Evolutionary conservation across 2,888 invertebrate species (phyloP).

Genomic region (Pocota personata): DNA sequence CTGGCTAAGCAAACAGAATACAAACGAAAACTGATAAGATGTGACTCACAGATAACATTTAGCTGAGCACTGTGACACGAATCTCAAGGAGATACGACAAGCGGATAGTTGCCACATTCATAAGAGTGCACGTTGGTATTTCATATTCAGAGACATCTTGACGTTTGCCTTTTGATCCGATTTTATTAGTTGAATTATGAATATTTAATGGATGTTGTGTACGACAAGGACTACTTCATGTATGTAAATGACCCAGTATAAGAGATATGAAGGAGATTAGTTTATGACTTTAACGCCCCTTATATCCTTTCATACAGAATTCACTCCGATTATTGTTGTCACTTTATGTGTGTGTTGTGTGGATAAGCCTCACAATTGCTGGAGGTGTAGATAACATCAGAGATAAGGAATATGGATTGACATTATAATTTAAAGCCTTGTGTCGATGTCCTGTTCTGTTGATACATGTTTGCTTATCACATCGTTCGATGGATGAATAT

Average conservation of each 20-base stretch:
- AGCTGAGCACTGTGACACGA: conserved; percentile 33
- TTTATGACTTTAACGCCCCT: conserved; percentile 61
- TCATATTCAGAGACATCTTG: conserved; percentile 3
- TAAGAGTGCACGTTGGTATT: background rate
- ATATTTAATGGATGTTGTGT: conserved; percentile 8
- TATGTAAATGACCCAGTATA: conserved; percentile 41
- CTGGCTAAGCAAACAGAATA: conserved; percentile 44
- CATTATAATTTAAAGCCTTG: conserved; percentile 43
- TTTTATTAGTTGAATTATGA: conserved; percentile 27
- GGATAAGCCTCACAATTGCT: conserved; percentile 40
- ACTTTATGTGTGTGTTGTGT: background rate
- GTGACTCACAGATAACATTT: conserved; percentile 62
- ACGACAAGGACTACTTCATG: conserved; percentile 60
- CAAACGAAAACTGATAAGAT: conserved; percentile 58
- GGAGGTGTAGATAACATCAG: conserved; percentile 49
- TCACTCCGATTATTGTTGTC: background rate
- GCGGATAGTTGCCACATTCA: background rate
- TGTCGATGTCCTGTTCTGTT: conserved; percentile 44
- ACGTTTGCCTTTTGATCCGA: background rate
- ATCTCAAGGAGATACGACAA: conserved; percentile 45
- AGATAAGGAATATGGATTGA: conserved; percentile 43
- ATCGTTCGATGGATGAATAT: background rate
- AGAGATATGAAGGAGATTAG: conserved; percentile 50
- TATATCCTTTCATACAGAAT: conserved; percentile 52
- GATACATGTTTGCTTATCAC: conserved; percentile 34